phyloP scores from a whole-genome alignment of 2,888 invertebrate species.

The Amphimallon solstitiale region DNA sequence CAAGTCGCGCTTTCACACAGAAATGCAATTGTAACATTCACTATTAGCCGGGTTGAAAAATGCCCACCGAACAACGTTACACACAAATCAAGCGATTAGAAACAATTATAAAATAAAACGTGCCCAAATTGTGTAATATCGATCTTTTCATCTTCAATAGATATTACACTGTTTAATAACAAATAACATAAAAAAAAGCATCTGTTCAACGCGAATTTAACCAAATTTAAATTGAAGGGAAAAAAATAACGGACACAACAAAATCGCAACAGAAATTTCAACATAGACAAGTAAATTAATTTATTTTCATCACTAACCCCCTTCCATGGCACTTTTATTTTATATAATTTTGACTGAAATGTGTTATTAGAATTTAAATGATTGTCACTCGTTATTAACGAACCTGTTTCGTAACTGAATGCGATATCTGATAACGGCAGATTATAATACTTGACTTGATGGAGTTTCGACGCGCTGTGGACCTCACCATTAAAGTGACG shows the following conservation, averaged over 20 bases:
- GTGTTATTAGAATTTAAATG: background rate
- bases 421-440: background rate
- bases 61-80: background rate
- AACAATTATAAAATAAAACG: too few species aligned
- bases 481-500: conserved; percentile 5
- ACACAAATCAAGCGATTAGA: too few species aligned
- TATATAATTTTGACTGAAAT: background rate
- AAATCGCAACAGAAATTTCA: background rate
- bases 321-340: conserved; percentile 21
- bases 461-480: conserved; percentile 19
- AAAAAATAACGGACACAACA: conserved; percentile 3
- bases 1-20: background rate
- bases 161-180: background rate
- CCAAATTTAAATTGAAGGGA: background rate
- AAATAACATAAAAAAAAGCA: background rate
- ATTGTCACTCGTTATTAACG: background rate
- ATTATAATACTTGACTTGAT: conserved; percentile 1
- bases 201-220: background rate
- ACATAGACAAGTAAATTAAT: background rate
- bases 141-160: background rate
- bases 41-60: background rate
- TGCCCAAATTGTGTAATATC: too few species aligned
- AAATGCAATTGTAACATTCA: background rate
- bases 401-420: conserved; percentile 20
- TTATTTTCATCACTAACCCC: conserved; percentile 27